These are phyloP conservation scores for Benthosema pterotum DNA, from an alignment of 2,797 vertebrate species.

Conservation along the genomic window DNA sequence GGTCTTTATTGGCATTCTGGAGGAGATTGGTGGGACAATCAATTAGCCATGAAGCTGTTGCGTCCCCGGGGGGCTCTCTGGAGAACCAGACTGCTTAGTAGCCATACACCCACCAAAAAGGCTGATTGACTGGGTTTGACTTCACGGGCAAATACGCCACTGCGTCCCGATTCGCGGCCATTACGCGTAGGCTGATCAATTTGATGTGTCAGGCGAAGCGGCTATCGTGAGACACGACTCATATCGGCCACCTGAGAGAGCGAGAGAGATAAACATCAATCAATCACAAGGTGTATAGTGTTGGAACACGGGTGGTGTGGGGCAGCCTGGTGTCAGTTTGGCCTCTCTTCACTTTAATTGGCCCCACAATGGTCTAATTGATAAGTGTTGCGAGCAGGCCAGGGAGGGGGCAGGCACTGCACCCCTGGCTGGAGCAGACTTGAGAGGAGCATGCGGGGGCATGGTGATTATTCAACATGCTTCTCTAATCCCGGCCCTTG, in stretches of 20 bases:
- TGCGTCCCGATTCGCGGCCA: constrained; percentile 2
- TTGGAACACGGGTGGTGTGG: constrained; percentile 43
- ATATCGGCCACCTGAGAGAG: no score
- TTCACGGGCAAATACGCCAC: constrained; percentile 29
- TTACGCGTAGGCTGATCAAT: background rate
- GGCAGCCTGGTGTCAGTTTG: constrained; percentile 36
- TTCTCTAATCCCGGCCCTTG: constrained; percentile 83
- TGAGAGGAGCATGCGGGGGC: constrained; percentile 70
- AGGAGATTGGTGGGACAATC: constrained; percentile 67
- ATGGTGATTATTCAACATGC: constrained; percentile 81
- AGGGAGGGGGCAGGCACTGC: constrained; percentile 46
- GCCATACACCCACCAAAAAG: constrained; percentile 42
- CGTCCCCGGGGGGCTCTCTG: constrained; percentile 53
- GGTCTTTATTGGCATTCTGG: constrained; percentile 72
- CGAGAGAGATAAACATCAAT: no score
- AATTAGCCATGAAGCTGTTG: constrained; percentile 70
- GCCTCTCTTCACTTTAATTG: constrained; percentile 65
- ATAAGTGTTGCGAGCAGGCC: constrained; percentile 64
- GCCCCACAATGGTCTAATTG: constrained; percentile 61
- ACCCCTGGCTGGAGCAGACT: constrained; percentile 66
- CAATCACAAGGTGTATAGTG: constrained; percentile 11
- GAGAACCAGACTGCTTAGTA: constrained; percentile 61
- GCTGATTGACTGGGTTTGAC: constrained; percentile 47
- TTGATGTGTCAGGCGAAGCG: background rate
- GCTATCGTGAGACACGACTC: background rate